Evolutionary conservation across 2,113 vertebrate genomes (phyloP), one percentile per base, ranked within the genome.

Genomic region (Eurypyga helias): DNA sequence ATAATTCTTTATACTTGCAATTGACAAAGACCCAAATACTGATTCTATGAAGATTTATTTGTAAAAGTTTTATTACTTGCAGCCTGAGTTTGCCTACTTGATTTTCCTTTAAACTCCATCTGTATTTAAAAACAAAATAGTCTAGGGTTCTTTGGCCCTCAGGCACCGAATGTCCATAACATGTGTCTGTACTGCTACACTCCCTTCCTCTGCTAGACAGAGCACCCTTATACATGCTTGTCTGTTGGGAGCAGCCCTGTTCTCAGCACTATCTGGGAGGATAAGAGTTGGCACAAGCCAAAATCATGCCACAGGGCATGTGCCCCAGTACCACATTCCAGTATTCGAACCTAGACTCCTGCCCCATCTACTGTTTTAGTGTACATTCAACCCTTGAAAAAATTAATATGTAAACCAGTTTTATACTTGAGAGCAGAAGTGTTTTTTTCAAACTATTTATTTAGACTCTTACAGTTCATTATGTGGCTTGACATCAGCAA

Each of bases 1-100:
- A 69, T 7, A 60, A 25, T 77, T 36, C 8, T 89, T 94, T 36
- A 65, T 73, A 73, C 17, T 62, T 66, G 12, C 7, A 7, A 2
- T 61, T 90, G 76, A 73, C 41, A 1, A 52, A 76, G 41, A 82
- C 25, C 6, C 12, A 70, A 71, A 69, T 36, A 54, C n/a, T 83
- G 64, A 61, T 81, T 79, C 91, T 79, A 26, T 51, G 61, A 81
- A 55, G 4, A 26, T 75, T 90, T 89, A 48, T 95, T 92, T 89
- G 51, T 66, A n/a, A 86, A 84, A 89, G 11, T 13, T 76, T 93
- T 66, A 66, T 83, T 85, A 28, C 34, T 72, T 87, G 19, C 64
- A 84, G 29, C 17, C 43, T 41, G 48, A 67, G 20, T 31, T 75
- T 66, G 10, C 33, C 28, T 79, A 34, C 70, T 62, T 82, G 57